These are phyloP conservation scores for Bathynomus jamesi DNA, from an alignment of 1,140 invertebrate genomes.

Conservation along the genomic window DNA sequence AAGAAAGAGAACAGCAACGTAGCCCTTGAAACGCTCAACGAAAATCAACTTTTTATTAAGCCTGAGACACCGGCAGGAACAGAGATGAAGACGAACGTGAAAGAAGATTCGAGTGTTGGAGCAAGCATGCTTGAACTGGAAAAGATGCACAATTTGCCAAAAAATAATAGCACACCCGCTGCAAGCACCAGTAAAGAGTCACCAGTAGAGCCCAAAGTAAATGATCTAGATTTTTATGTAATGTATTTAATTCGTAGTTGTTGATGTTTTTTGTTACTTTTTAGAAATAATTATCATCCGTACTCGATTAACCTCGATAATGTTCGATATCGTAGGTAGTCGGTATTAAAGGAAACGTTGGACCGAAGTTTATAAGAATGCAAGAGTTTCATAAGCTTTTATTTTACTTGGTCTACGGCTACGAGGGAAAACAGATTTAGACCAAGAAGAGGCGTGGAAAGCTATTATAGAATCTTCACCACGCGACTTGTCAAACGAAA, in stretches of 20 bases:
- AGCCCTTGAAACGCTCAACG: background rate
- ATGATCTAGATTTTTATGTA: no score
- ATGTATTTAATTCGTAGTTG: no score
- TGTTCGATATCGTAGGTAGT: background rate
- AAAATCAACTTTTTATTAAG: no score
- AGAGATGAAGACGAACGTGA: background rate
- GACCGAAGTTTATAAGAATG: slow-evolving; percentile 62
- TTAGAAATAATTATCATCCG: no score
- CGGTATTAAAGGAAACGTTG: slow-evolving; percentile 9
- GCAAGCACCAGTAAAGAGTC: no score
- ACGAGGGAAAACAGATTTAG: slow-evolving; percentile 46
- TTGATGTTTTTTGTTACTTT: no score
- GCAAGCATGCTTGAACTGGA: background rate
- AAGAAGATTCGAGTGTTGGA: background rate
- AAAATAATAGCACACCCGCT: no score
- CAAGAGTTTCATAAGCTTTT: slow-evolving; percentile 58
- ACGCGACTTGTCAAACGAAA: background rate
- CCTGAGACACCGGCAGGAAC: background rate
- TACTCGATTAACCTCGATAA: no score
- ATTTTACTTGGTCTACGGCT: slow-evolving; percentile 59
- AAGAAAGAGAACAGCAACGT: background rate
- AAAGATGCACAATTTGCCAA: background rate
- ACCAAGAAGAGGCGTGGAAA: slow-evolving; percentile 43
- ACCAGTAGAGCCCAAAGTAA: no score
- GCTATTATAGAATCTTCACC: slow-evolving; percentile 38